These are phyloP conservation scores for Halichondria panicea DNA, from an alignment of 37 sponge, comb jelly and placozoan species.

Conservation along the genomic window DNA sequence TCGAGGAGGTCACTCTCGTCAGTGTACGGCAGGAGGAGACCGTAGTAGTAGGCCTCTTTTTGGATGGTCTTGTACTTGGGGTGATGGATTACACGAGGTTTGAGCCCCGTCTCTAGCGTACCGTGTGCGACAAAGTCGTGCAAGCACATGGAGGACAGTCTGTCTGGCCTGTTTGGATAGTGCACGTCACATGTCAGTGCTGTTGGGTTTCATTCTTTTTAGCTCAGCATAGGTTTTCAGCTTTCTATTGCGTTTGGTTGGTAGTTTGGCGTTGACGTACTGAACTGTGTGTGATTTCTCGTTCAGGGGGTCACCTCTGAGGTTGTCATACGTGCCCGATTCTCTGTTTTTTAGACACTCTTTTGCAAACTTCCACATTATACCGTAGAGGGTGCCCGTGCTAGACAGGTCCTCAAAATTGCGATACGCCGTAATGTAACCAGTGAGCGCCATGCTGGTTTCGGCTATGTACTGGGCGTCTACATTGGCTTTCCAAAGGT, in stretches of 20 bases:
- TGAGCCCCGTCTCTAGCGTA: background rate
- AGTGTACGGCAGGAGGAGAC: slow-evolving; percentile 51
- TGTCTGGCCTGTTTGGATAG: too few relatives aligned
- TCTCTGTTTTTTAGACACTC: slow-evolving; percentile 22
- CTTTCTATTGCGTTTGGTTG: slow-evolving; percentile 34
- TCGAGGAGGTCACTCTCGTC: slow-evolving; percentile 28
- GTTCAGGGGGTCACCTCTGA: slow-evolving; percentile 44
- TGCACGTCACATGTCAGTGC: slow-evolving; percentile 34
- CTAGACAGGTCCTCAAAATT: slow-evolving; percentile 29
- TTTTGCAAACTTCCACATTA: slow-evolving; percentile 34
- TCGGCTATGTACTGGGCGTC: too few relatives aligned
- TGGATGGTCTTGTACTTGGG: slow-evolving; percentile 29
- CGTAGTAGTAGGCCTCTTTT: slow-evolving; percentile 44
- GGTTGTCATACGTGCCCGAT: slow-evolving; percentile 44
- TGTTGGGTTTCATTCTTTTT: slow-evolving; percentile 7
- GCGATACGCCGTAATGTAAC: slow-evolving; percentile 54
- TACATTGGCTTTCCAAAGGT: slow-evolving; percentile 59
- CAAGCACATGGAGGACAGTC: too few relatives aligned
- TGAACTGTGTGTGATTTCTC: slow-evolving; percentile 44
- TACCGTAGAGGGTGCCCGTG: slow-evolving; percentile 14
- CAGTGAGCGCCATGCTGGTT: slow-evolving; percentile 41
- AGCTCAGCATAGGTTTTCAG: slow-evolving; percentile 17
- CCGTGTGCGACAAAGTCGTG: slow-evolving; percentile 23
- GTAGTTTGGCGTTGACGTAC: slow-evolving; percentile 38
- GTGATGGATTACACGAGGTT: slow-evolving; percentile 8